Conservation (phyloP, 2,888 invertebrate species). For the Luperina nickerlii region DNA sequence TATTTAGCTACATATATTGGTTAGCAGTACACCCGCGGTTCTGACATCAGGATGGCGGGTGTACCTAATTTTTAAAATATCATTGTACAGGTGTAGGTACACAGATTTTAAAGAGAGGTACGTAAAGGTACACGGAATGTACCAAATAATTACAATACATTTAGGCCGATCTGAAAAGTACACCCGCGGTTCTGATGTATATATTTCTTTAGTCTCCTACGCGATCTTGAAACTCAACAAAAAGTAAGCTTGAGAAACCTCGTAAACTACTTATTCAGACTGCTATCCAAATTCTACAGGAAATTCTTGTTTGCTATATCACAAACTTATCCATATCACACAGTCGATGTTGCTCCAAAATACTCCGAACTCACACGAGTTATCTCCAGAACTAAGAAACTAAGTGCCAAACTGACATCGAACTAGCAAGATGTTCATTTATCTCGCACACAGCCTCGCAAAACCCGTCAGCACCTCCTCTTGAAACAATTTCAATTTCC, state of each 20-base stretch:
- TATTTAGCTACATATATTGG: too few relatives aligned
- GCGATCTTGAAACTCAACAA: background rate
- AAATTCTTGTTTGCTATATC: background rate
- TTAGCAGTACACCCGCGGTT: too few relatives aligned
- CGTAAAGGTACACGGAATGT: too few relatives aligned
- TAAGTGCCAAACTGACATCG: constrained; percentile 55
- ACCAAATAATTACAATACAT: too few relatives aligned
- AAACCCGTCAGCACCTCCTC: constrained; percentile 48
- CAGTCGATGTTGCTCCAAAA: background rate
- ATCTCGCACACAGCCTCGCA: constrained; percentile 52
- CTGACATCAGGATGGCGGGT: too few relatives aligned
- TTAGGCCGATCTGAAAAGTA: too few relatives aligned
- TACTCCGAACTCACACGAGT: background rate
- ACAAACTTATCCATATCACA: background rate
- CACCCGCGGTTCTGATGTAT: too few relatives aligned
- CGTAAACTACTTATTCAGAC: background rate
- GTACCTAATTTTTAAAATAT: too few relatives aligned
- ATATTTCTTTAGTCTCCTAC: too few relatives aligned
- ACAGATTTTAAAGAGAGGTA: too few relatives aligned
- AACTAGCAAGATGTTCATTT: constrained; percentile 57
- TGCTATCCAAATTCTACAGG: background rate
- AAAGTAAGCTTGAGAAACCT: background rate
- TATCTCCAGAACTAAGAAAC: constrained; percentile 14
- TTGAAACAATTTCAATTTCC: constrained; percentile 68
- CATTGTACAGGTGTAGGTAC: too few relatives aligned